Percentiles rank a stretch among this genome's conserved stretches.
These are phyloP conservation scores for Stichopus chloronotus DNA, from an alignment of 35 echinoderm and acorn worm genomes.

Conservation along the genomic window DNA sequence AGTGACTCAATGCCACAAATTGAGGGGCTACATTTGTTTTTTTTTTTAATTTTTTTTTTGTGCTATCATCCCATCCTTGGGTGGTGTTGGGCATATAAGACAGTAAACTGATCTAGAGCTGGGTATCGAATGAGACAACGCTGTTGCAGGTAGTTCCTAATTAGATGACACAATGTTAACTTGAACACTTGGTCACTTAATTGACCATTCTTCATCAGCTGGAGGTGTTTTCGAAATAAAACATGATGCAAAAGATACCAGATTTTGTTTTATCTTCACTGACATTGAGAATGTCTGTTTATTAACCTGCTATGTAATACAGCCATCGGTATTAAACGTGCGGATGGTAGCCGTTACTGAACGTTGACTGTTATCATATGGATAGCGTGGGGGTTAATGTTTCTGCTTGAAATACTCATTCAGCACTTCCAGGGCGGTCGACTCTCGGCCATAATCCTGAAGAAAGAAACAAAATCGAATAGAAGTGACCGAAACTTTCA, in stretches of 20 bases:
- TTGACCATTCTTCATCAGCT: too few relatives aligned
- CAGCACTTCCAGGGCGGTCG: conserved; percentile 86
- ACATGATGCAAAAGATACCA: neutral
- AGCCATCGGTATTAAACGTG: neutral
- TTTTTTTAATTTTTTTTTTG: too few relatives aligned
- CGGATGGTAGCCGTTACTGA: neutral
- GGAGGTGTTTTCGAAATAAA: too few relatives aligned
- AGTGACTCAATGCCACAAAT: too few relatives aligned
- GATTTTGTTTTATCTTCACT: neutral
- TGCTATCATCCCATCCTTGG: too few relatives aligned
- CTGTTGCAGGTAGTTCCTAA: too few relatives aligned
- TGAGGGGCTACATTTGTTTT: too few relatives aligned
- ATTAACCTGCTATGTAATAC: neutral
- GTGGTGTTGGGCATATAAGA: too few relatives aligned
- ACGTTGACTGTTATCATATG: neutral
- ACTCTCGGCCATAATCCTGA: conserved; percentile 89
- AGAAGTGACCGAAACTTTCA: neutral
- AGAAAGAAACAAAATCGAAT: conserved; percentile 15
- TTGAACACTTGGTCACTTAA: too few relatives aligned
- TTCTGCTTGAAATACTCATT: conserved; percentile 92
- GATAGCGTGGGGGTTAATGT: neutral
- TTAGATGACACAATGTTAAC: too few relatives aligned
- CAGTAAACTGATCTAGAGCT: too few relatives aligned
- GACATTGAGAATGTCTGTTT: conserved; percentile 23
- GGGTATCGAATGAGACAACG: too few relatives aligned